Evolutionary conservation across 2,888 invertebrate species (phyloP).

Genomic region (Camptogramma bilineatum): DNA sequence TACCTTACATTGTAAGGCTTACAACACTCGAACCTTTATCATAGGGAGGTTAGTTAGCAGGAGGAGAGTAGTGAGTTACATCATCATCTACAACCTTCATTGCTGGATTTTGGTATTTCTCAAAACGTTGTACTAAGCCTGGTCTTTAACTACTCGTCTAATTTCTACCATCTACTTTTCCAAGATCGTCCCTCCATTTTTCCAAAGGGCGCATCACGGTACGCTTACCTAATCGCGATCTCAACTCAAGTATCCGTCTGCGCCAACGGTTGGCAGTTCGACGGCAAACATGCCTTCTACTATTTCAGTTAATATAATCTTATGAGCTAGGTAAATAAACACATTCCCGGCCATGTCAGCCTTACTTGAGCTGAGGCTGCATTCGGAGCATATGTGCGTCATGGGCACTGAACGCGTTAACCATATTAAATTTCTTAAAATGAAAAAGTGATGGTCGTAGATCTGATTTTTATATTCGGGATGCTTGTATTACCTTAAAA

Average conservation of each 20-base stretch:
- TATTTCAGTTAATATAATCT: not conserved
- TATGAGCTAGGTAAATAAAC: too few relatives aligned
- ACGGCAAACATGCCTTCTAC: not conserved
- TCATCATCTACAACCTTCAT: not conserved
- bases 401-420: too few relatives aligned
- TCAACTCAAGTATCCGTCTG: not conserved
- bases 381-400: too few relatives aligned
- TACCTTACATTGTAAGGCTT: not conserved
- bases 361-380: too few relatives aligned
- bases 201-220: not conserved
- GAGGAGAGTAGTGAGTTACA: too few relatives aligned
- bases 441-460: too few relatives aligned
- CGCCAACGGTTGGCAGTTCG: not conserved
- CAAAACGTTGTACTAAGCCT: not conserved
- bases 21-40: constrained; percentile 5
- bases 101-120: not conserved
- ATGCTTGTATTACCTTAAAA: not conserved
- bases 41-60: not conserved
- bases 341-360: too few relatives aligned
- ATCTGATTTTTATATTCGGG: not conserved
- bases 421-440: too few relatives aligned
- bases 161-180: not conserved
- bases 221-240: not conserved
- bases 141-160: not conserved
- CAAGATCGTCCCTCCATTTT: not conserved